Base-by-base conservation (phyloP, 2,113 vertebrate genomes). In the Peromyscus maniculatus region DNA sequence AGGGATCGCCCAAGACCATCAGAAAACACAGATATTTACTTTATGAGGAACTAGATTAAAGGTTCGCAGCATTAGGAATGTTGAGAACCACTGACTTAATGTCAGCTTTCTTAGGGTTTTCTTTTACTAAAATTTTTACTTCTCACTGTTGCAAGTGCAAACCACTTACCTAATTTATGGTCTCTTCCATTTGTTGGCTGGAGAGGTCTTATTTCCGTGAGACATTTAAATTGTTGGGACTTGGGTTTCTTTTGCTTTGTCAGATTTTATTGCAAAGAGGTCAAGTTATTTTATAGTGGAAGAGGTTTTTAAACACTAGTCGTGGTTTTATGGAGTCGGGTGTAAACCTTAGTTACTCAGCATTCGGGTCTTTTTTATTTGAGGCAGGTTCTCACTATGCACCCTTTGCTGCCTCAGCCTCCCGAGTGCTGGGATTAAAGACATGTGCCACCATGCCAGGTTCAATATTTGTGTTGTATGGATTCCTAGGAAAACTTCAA, bases 131-230 rank as follows among this genome's bases (percentile, higher is more conserved):
- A 94, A 90, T n/a, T 22, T 97, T 67, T 49, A 57, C 10, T 93
- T 97, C 62, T 93, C 78, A 95, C 67, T 90, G 93, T 97, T 91
- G 10, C 13, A 55, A 55, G 55, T 93, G 57, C 79, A 95, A 93
- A 96, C 91, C 88, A 97, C 91, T 95, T 33, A 93, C 90, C 64
- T 96, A 86, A 94, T 89, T 96, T 96, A 72, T 36, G 66, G 46
- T 97, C 94, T 91, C 80, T 87, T 96, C 87, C 72, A 87, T 87
- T 97, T 96, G 71, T 96, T 97, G 97, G 46, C 84, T 95, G 93
- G 93, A 95, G 93, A 95, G 69, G 13, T 93, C 43, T 96, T 89
- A 80, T 97, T 98, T 97, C 93, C 97, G 89, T 97, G 94, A 97
- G 95, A 97, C 83, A 96, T 93, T 95, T 95, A 93, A 90, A 93